Conservation (phyloP, 2,797 vertebrate genomes). For the Scyliorhinus canicula region DNA sequence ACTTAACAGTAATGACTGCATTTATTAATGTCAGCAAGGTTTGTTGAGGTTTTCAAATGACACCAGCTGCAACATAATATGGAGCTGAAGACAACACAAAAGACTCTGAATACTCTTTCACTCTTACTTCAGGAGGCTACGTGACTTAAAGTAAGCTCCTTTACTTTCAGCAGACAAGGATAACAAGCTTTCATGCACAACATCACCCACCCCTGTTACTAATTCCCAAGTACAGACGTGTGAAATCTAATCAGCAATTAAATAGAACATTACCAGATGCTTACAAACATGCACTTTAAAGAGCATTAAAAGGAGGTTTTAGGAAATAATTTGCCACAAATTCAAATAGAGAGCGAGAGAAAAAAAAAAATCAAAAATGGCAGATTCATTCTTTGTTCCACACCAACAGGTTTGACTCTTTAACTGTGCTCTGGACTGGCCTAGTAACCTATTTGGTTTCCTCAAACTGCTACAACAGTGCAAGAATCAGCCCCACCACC, state of each 20-base stretch:
- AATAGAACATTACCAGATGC: neutral
- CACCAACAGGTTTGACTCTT: neutral
- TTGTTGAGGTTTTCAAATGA: neutral
- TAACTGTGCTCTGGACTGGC: neutral
- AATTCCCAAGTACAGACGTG: neutral
- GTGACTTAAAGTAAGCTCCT: neutral
- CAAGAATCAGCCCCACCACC: neutral
- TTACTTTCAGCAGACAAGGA: neutral
- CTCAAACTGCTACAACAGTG: neutral
- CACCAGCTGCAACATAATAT: conserved; percentile 18
- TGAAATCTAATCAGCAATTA: neutral
- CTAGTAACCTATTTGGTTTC: neutral
- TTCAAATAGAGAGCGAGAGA: neutral
- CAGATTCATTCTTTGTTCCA: neutral
- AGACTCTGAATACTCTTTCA: neutral
- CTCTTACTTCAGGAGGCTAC: neutral
- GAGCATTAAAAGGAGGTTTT: neutral
- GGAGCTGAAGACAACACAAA: conserved; percentile 4
- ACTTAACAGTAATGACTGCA: conserved; percentile 13
- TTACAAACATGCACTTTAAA: neutral
- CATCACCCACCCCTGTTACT: neutral
- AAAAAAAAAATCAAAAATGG: neutral
- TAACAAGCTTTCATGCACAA: neutral
- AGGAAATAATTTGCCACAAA: neutral
- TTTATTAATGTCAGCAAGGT: neutral